phyloP scores from a whole-genome alignment of 2,113 vertebrate species.

The Vulpes lagopus region DNA sequence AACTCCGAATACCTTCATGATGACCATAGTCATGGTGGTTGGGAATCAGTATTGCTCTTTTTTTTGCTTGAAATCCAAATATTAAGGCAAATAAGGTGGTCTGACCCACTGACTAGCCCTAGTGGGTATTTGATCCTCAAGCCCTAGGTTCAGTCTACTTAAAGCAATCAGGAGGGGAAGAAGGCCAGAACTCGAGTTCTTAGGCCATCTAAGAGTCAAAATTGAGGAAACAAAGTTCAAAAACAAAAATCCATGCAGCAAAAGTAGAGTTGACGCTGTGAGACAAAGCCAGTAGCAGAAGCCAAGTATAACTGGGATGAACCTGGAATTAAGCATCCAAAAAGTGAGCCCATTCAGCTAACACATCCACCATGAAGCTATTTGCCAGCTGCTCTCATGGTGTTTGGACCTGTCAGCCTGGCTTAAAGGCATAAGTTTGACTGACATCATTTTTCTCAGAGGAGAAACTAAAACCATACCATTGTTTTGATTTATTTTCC shows the following conservation, averaged over 20 bases:
- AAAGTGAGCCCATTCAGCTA: neutral
- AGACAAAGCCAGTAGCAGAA: neutral
- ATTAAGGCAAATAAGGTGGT: neutral
- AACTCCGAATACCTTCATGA: neutral
- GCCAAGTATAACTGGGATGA: neutral
- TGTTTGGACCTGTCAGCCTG: neutral
- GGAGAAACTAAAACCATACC: neutral
- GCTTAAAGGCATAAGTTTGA: neutral
- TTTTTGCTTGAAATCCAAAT: neutral
- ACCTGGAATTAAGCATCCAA: neutral
- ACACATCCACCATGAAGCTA: neutral
- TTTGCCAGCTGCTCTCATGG: neutral
- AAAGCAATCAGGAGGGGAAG: neutral
- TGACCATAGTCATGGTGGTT: accelerated
- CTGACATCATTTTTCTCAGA: neutral
- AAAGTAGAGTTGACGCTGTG: neutral
- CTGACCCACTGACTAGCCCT: neutral
- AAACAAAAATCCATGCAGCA: neutral
- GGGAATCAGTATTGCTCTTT: neutral
- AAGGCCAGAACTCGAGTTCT: neutral
- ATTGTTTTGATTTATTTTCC: neutral
- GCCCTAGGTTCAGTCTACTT: neutral
- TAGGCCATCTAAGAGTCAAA: neutral
- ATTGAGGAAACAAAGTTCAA: neutral
- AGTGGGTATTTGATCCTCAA: neutral